Base-by-base conservation (phyloP, 1,140 invertebrate genomes). In the Aphis craccivora region DNA sequence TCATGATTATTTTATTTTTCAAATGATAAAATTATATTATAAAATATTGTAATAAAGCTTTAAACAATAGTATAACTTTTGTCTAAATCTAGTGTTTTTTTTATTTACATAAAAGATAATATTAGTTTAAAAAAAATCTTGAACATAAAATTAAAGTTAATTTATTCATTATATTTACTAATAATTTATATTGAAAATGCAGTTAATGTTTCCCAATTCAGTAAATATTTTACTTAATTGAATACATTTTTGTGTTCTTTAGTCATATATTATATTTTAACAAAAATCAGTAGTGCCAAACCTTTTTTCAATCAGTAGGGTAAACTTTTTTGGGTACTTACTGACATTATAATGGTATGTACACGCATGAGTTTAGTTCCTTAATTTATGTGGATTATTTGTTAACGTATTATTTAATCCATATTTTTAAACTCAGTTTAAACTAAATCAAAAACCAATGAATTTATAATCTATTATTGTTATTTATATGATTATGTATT, bases 1-100 rank as follows among this genome's bases (percentile, higher is more conserved):
- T 93, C 91, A 93, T 84, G 35, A 93, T 93, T 93, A 93, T 93
- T 93, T 93, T 93, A 84, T 93, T 93, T 91, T 83, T 93, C 51
- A 84, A 93, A 93, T 86, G 45, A n/a, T 93, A 43, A 84, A 93
- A 93, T 53, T 84, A 84, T 93, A 93, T 84, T 51, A 35, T 91
- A 35, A 81, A 53, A 84, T 84, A 51, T 45, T 91, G 90, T 91
- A 91, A 91, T 91, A 35, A 91, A 91, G 30, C 84, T 84, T 51
- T 92, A 84, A 92, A 92, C 23, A 84, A 40, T 84, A 83, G 23
- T 84, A 48, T 84, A 51, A 53, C 18, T 84, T n/a, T 92, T 84
- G n/a, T 84, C 76, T 48, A 67, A 53, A 92, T 35, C 81, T 5
- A 22, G 35, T 40, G 4, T 60, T 23, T 90, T 90, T 90, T 55